These are phyloP conservation scores for Lonchura striata DNA, from an alignment of 2,113 vertebrate species.

Conservation along the genomic window DNA sequence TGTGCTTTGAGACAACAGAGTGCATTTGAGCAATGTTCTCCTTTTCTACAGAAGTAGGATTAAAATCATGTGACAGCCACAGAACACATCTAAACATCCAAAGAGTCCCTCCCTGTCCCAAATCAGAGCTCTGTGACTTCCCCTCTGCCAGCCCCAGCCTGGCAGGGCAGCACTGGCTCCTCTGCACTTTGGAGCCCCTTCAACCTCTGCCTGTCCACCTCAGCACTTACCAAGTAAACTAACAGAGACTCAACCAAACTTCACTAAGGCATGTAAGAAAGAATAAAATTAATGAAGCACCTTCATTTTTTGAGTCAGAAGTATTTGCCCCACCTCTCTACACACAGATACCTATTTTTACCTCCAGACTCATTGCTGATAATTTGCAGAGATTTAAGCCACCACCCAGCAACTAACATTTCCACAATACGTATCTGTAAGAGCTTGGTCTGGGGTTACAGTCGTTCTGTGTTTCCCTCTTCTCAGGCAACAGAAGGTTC, in stretches of 20 bases:
- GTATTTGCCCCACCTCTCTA: not conserved
- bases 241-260: not conserved
- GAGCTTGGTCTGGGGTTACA: not conserved
- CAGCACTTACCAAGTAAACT: not conserved
- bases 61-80: rapidly evolving
- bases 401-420: not conserved
- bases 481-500: not conserved
- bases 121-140: not conserved
- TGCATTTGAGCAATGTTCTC: not conserved
- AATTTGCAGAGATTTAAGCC: not conserved
- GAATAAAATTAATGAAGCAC: not conserved
- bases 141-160: not conserved
- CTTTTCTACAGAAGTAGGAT: not conserved
- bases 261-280: not conserved
- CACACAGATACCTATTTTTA: not conserved
- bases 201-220: not conserved
- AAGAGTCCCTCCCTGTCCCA: not conserved
- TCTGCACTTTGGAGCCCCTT: not conserved
- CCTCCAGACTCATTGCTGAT: not conserved
- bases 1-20: not conserved
- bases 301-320: not conserved
- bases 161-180: not conserved
- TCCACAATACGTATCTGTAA: not conserved
- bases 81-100: rapidly evolving
- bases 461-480: not conserved